A percentile compares a stretch with the other conserved stretches of the same genome.
phyloP scores from a whole-genome alignment of 2,113 vertebrate species.

The Silurus glanis region DNA sequence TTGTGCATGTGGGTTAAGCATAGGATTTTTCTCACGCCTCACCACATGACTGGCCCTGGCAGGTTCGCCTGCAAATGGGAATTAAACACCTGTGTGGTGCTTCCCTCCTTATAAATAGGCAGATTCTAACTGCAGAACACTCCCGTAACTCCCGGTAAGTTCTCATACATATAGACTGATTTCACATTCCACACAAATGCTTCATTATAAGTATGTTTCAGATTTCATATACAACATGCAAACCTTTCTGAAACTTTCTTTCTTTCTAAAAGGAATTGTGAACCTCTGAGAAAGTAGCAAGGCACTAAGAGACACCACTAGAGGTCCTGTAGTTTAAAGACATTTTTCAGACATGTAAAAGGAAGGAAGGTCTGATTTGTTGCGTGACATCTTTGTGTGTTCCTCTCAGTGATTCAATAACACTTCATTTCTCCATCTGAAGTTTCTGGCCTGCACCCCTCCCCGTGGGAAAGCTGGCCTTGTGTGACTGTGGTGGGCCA shows the following conservation, averaged over 20 bases:
- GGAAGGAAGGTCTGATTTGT: not conserved
- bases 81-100: not conserved
- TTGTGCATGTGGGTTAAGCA: not conserved
- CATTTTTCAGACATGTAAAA: not conserved
- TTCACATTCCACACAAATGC: not conserved
- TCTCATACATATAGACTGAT: not conserved
- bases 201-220: not conserved
- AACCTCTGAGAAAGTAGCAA: not conserved
- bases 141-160: not conserved
- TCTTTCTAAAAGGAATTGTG: not conserved
- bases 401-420: constrained; percentile 50
- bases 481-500: constrained; percentile 74
- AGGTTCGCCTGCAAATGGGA: not conserved
- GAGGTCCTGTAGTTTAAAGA: not conserved
- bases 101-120: not conserved
- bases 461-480: constrained; percentile 74
- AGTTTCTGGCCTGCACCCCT: constrained; percentile 52
- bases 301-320: not conserved
- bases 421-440: constrained; percentile 41
- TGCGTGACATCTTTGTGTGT: too few relatives aligned
- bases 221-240: not conserved
- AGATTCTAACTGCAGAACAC: not conserved
- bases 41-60: not conserved
- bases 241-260: too few relatives aligned
- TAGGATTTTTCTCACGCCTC: not conserved